Conservation (phyloP, 2,888 invertebrate genomes). For the Latrodectus elegans region DNA sequence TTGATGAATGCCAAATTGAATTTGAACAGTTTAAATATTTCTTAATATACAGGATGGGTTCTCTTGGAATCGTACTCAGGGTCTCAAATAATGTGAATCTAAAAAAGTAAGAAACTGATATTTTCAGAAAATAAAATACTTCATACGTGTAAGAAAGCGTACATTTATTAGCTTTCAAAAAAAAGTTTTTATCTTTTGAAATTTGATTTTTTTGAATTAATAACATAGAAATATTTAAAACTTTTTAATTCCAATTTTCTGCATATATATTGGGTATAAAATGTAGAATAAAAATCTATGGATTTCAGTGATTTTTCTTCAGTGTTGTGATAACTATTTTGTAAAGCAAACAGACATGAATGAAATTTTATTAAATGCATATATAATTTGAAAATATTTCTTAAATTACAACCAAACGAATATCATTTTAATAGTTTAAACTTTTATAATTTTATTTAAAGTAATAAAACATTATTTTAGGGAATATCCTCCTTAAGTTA, state of each 20-base stretch:
- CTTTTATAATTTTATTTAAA: no score
- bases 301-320: no score
- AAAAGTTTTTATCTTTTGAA: conserved; percentile 54
- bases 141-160: conserved; percentile 25
- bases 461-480: no score
- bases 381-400: no score
- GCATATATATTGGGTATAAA: conserved; percentile 21
- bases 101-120: conserved; percentile 45
- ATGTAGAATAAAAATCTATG: no score
- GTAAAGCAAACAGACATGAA: no score
- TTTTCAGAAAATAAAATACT: conserved; percentile 55
- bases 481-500: no score
- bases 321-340: no score
- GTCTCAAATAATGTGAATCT: conserved; percentile 62
- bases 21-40: conserved; percentile 13
- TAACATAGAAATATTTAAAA: conserved; percentile 51
- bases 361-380: no score
- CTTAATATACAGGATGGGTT: conserved; percentile 46
- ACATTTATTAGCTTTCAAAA: conserved; percentile 63
- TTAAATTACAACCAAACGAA: no score
- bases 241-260: conserved; percentile 39
- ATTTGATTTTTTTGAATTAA: conserved; percentile 50
- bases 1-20: no score
- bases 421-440: no score
- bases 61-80: conserved; percentile 50